A percentile compares a stretch with the other conserved stretches of the same genome.
Evolutionary conservation across 2,113 vertebrate species (phyloP).

Genomic region (Lutjanus erythropterus): DNA sequence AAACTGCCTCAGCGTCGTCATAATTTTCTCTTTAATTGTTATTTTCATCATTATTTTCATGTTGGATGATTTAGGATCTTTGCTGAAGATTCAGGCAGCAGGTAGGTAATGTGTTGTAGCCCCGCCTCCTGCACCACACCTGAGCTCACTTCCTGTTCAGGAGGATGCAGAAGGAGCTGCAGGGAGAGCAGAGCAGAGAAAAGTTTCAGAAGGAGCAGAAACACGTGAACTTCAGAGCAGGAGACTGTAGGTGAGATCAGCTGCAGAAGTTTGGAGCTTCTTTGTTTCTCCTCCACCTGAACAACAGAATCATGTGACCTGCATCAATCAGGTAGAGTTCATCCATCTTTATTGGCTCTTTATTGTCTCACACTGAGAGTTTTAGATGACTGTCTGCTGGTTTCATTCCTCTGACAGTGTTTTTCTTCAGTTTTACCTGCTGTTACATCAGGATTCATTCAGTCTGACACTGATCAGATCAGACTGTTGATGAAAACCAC

Average conservation of each 20-base stretch:
- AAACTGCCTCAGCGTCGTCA: no score
- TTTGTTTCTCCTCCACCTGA: background rate
- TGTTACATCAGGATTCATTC: background rate
- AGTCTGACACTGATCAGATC: background rate
- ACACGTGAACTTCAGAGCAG: no score
- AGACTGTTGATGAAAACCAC: no score
- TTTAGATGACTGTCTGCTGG: background rate
- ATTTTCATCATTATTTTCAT: no score
- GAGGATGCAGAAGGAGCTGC: background rate
- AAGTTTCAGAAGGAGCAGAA: background rate
- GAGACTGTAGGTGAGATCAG: no score
- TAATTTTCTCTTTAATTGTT: no score
- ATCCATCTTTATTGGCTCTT: background rate
- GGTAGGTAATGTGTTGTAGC: background rate
- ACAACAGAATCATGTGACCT: background rate
- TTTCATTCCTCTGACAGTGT: background rate
- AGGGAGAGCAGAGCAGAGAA: background rate
- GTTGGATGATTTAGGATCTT: no score
- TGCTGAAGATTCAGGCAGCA: no score
- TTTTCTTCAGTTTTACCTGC: background rate
- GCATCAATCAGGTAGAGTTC: background rate
- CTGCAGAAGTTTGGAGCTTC: background rate
- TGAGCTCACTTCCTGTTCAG: background rate
- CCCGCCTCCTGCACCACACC: background rate
- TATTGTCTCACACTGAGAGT: background rate